phyloP scores from a whole-genome alignment of 2,797 vertebrate species.

The Cuniculus paca region DNA sequence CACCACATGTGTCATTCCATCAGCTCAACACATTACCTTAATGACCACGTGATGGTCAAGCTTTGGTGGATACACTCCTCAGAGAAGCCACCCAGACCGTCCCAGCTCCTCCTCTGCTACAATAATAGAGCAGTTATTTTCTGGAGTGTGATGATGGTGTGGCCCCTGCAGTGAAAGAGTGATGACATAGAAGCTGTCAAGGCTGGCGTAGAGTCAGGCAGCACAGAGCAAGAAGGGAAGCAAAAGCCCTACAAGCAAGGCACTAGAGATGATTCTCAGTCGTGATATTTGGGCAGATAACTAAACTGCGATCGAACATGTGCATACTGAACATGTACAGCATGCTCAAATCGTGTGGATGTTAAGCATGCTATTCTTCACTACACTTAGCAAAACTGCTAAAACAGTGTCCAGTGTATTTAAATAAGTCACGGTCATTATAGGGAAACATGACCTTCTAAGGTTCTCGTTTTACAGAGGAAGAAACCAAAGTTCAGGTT shows the following conservation, averaged over 20 bases:
- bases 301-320: neutral
- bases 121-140: neutral
- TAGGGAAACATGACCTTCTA: neutral
- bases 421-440: neutral
- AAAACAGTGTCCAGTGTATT: neutral
- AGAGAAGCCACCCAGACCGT: neutral
- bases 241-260: neutral
- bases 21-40: neutral
- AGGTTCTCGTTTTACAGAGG: neutral
- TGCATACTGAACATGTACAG: neutral
- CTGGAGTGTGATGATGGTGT: too few relatives aligned
- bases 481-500: neutral
- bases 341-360: neutral
- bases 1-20: neutral
- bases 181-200: neutral
- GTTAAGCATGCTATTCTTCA: slow-evolving; percentile 28
- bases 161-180: neutral
- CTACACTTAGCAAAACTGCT: neutral
- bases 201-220: too few relatives aligned
- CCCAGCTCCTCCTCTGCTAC: neutral
- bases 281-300: neutral
- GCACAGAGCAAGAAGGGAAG: accelerated
- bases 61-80: neutral
- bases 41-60: neutral
- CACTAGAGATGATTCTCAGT: neutral